Conservation (phyloP, 2,113 vertebrate genomes). For the Synodontis membranacea region DNA sequence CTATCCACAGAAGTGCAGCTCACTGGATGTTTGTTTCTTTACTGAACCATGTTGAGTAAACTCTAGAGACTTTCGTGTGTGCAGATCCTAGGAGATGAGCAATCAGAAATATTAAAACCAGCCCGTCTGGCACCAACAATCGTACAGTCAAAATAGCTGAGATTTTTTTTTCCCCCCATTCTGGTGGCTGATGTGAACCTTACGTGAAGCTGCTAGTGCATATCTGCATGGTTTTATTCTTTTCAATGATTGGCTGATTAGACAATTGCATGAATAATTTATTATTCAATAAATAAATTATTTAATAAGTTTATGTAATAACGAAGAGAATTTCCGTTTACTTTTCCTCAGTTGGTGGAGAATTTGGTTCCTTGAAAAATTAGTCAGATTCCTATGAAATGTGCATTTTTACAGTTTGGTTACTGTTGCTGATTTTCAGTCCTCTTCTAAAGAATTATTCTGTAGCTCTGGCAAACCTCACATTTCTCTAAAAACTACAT, state of each 20-base stretch:
- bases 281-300: too few species aligned
- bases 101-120: not conserved
- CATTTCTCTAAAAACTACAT: conserved; percentile 2
- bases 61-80: not conserved
- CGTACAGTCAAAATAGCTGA: not conserved
- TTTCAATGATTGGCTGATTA: not conserved
- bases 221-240: not conserved
- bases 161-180: not conserved
- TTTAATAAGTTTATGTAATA: not conserved
- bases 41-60: not conserved
- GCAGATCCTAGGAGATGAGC: not conserved
- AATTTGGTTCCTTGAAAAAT: not conserved
- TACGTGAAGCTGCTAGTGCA: not conserved
- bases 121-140: not conserved
- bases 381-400: not conserved
- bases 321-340: not conserved
- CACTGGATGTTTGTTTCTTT: not conserved
- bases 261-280: not conserved
- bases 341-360: not conserved
- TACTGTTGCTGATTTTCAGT: not conserved
- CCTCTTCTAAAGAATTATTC: not conserved
- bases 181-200: not conserved
- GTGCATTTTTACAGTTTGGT: not conserved
- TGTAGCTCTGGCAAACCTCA: not conserved
- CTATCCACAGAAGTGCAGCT: not conserved